These are phyloP conservation scores for Catagonus wagneri DNA, from an alignment of 2,113 vertebrate genomes.

Conservation along the genomic window DNA sequence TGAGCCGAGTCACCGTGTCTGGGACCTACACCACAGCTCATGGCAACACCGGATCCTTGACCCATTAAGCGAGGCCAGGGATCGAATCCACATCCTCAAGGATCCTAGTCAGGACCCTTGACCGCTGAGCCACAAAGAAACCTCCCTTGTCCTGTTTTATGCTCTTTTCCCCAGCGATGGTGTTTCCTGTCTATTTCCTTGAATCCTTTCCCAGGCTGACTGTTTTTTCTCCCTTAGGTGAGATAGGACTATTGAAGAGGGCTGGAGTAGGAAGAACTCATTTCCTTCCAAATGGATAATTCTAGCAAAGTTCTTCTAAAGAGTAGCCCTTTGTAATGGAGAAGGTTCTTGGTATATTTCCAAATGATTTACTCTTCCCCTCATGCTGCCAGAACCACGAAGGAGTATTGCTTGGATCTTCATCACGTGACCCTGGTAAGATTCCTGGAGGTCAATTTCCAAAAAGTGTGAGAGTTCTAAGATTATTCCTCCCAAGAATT, in stretches of 20 bases:
- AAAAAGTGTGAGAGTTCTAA: neutral
- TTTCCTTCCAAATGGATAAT: neutral
- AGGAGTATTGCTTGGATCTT: neutral
- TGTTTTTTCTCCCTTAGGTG: neutral
- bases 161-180: neutral
- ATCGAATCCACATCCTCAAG: too few species aligned
- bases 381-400: neutral
- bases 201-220: neutral
- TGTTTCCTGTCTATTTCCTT: neutral
- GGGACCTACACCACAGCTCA: too few species aligned
- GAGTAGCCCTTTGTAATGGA: neutral
- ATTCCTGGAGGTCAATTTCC: neutral
- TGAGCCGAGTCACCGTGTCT: too few species aligned
- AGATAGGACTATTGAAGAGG: neutral
- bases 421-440: neutral
- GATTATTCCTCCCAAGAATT: neutral
- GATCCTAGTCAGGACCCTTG: too few species aligned
- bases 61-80: too few species aligned
- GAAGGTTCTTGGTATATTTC: neutral
- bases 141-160: neutral
- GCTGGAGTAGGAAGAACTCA: neutral
- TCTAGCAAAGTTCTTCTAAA: neutral
- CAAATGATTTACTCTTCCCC: neutral
- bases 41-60: too few species aligned
- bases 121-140: too few species aligned